phyloP scores from a whole-genome alignment of 2,113 vertebrate species.

The Camelus dromedarius region DNA sequence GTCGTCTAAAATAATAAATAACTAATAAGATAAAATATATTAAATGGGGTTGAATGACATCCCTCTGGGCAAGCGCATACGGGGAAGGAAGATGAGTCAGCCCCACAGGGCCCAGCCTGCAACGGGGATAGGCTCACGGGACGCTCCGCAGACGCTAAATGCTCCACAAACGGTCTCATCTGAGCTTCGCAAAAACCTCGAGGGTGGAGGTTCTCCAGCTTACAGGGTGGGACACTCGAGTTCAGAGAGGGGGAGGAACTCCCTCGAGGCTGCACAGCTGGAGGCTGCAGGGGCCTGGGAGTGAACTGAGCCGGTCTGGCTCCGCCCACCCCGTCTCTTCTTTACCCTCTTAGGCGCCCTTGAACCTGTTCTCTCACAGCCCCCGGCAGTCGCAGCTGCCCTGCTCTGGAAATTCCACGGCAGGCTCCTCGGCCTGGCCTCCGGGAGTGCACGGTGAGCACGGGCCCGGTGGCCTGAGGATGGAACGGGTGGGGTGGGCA shows the following conservation, averaged over 20 bases:
- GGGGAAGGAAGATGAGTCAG: not conserved
- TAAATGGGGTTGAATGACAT: not conserved
- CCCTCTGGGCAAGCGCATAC: not conserved
- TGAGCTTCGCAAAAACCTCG: not conserved
- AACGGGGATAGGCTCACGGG: too few species aligned
- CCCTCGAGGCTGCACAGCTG: not conserved
- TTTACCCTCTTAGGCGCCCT: too few species aligned
- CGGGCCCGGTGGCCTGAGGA: rapidly evolving
- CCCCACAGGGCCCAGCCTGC: not conserved
- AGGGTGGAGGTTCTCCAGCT: not conserved
- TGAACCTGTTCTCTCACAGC: not conserved
- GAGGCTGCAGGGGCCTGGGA: not conserved
- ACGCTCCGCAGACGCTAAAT: not conserved
- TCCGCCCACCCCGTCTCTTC: not conserved
- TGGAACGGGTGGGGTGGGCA: rapidly evolving
- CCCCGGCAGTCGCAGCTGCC: not conserved
- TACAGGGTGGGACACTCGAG: not conserved
- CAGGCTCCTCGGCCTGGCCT: not conserved
- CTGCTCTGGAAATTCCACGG: not conserved
- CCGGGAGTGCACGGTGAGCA: not conserved
- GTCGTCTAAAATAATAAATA: conserved; percentile 28
- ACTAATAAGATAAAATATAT: conserved; percentile 6
- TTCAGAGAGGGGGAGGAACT: not conserved
- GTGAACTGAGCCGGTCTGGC: not conserved
- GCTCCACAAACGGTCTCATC: not conserved